Evolutionary conservation across 1,140 invertebrate genomes (phyloP).

Genomic region (Armadillidium nasatum): DNA sequence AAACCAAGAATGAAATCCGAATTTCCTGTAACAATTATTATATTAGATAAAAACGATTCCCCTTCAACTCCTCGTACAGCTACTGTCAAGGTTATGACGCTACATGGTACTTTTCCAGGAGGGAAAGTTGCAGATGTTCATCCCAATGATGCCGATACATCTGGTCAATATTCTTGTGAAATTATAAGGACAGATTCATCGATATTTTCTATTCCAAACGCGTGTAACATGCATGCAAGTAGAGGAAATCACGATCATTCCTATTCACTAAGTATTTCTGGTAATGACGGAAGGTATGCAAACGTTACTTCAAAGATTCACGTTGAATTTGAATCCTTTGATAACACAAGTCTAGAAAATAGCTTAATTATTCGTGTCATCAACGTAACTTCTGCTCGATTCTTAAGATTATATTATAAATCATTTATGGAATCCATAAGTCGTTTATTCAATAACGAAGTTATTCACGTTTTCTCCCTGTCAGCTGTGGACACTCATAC

Average conservation of each 20-base stretch:
- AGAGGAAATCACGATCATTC: constrained; percentile 46
- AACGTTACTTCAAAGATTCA: constrained; percentile 78
- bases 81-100: constrained; percentile 70
- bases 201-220: constrained; percentile 65
- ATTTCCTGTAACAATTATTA: constrained; percentile 67
- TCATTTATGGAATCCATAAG: constrained; percentile 66
- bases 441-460: constrained; percentile 50
- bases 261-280: constrained; percentile 68
- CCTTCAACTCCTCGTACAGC: constrained; percentile 77
- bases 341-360: constrained; percentile 74
- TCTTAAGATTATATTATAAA: constrained; percentile 68
- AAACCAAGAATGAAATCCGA: constrained; percentile 72
- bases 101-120: constrained; percentile 61
- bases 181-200: constrained; percentile 57
- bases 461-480: constrained; percentile 61
- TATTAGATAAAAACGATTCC: constrained; percentile 86
- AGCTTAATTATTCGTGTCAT: constrained; percentile 69
- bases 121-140: constrained; percentile 84
- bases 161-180: constrained; percentile 80
- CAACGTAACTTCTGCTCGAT: constrained; percentile 66
- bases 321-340: constrained; percentile 72
- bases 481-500: constrained; percentile 53
- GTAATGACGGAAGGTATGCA: constrained; percentile 80
- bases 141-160: constrained; percentile 82
- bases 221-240: constrained; percentile 67